Base-by-base conservation (phyloP, 2,113 vertebrate species). In the Solea senegalensis region DNA sequence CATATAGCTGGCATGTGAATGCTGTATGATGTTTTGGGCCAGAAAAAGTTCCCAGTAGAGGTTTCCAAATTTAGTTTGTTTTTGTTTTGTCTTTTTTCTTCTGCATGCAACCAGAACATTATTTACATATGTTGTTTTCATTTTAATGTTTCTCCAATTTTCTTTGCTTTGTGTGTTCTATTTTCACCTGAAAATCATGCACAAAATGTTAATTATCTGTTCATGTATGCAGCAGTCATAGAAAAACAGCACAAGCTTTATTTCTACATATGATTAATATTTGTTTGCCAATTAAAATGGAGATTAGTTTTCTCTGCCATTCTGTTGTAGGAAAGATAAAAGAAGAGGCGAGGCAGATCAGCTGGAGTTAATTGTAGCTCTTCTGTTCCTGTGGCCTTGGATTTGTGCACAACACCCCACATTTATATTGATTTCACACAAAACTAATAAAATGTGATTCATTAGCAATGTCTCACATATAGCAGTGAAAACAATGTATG, bases 201-300 rank as follows among this genome's bases (percentile, higher is more conserved):
- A 34, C 5, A 34, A 34, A 34, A 34, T 34, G 34, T 50, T 62
- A 54, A 74, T 83, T 54, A 63, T 48, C 44, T 56, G 61, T 13
- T 72, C 21, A 66, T 52, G 44, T 64, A 64, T 44, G 46, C 45
- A 4, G 12, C 15, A 58, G 11, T 4, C 5, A 34, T 2, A 34
- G 34, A 27, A 5, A 28, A 67, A 46, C 41, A 26, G 46, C 21
- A 49, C 15, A 68, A 26, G 60, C 12, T 57, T 59, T 69, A 69
- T 72, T 51, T 64, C 34, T 65, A 41, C 50, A 49, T 56, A 67
- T 57, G 28, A 67, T 79, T 65, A 76, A 43, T 65, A 55, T 50
- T 61, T 79, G 43, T 61, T 79, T 59, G 49, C 72, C 54, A 79
- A 79, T 79, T 78, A 73, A 79, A 79, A 63, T 15, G 16, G 60